Conservation (phyloP, 2,113 vertebrate genomes). For the Hassar affinis region DNA sequence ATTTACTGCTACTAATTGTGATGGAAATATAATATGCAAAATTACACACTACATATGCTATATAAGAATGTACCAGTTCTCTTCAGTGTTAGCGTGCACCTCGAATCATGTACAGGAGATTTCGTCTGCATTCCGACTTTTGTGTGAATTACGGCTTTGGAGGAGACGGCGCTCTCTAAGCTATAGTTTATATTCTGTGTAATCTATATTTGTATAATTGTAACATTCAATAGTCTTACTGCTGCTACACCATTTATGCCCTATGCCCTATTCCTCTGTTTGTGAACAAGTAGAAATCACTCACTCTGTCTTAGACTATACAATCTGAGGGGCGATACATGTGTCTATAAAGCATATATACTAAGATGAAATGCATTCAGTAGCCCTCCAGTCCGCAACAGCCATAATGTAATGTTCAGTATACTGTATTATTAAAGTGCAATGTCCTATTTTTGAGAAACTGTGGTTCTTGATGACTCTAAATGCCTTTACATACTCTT, state of each 20-base stretch:
- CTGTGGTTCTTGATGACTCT: slow-evolving; percentile 55
- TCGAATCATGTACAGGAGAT: slow-evolving; percentile 38
- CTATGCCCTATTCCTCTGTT: slow-evolving; percentile 72
- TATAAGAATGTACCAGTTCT: slow-evolving; percentile 50
- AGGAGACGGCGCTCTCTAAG: slow-evolving; percentile 26
- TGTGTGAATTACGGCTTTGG: slow-evolving; percentile 20
- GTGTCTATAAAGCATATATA: slow-evolving; percentile 62
- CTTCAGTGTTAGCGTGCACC: slow-evolving; percentile 39
- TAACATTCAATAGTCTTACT: slow-evolving; percentile 66
- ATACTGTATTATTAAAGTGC: slow-evolving; percentile 74
- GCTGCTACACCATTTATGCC: slow-evolving; percentile 82
- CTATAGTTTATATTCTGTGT: slow-evolving; percentile 45
- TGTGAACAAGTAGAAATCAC: slow-evolving; percentile 68
- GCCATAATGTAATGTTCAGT: slow-evolving; percentile 67
- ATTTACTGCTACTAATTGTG: slow-evolving; percentile 27
- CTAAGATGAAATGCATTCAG: slow-evolving; percentile 48
- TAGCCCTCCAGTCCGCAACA: slow-evolving; percentile 50
- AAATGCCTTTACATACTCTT: slow-evolving; percentile 16
- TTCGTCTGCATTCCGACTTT: slow-evolving; percentile 19
- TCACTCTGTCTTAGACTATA: slow-evolving; percentile 65
- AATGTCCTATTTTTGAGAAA: slow-evolving; percentile 78
- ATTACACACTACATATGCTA: slow-evolving; percentile 36
- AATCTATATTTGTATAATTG: slow-evolving; percentile 62
- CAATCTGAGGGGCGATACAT: slow-evolving; percentile 47
- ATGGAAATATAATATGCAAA: slow-evolving; percentile 31